Evolutionary conservation across 2,888 invertebrate genomes (phyloP).

Genomic region (Melanostoma scalare): DNA sequence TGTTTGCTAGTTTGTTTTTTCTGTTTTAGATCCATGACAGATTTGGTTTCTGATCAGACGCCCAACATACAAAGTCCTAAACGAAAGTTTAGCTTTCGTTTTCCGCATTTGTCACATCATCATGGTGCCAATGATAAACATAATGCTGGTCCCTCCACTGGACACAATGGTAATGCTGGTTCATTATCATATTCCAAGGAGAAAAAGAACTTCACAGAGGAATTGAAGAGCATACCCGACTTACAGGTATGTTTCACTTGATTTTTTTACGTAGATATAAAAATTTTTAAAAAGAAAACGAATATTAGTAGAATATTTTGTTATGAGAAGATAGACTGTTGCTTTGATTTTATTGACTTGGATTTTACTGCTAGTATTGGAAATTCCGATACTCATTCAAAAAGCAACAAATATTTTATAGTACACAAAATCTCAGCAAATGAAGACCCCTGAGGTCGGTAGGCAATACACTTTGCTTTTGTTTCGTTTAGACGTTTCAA

Average conservation of each 20-base stretch:
- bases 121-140: conserved; percentile 77
- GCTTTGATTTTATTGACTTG: conserved; percentile 17
- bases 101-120: conserved; percentile 83
- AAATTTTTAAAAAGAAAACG: neutral
- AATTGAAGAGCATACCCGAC: conserved; percentile 92
- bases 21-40: conserved; percentile 84
- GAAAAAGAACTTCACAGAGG: conserved; percentile 94
- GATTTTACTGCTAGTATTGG: too few species aligned
- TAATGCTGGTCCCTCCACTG: conserved; percentile 72
- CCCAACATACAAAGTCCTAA: conserved; percentile 86
- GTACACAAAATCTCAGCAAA: too few species aligned
- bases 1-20: conserved; percentile 19
- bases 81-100: conserved; percentile 90
- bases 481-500: too few species aligned
- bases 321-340: conserved; percentile 26
- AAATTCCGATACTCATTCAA: too few species aligned
- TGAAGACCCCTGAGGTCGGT: too few species aligned
- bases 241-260: conserved; percentile 87
- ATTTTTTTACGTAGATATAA: conserved; percentile 47
- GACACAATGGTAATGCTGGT: conserved; percentile 80
- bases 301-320: too few species aligned
- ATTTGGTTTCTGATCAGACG: conserved; percentile 83
- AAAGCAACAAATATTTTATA: too few species aligned
- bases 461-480: too few species aligned
- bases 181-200: conserved; percentile 80